Conservation (phyloP, 2,113 vertebrate genomes). For the Catharus minimus region DNA sequence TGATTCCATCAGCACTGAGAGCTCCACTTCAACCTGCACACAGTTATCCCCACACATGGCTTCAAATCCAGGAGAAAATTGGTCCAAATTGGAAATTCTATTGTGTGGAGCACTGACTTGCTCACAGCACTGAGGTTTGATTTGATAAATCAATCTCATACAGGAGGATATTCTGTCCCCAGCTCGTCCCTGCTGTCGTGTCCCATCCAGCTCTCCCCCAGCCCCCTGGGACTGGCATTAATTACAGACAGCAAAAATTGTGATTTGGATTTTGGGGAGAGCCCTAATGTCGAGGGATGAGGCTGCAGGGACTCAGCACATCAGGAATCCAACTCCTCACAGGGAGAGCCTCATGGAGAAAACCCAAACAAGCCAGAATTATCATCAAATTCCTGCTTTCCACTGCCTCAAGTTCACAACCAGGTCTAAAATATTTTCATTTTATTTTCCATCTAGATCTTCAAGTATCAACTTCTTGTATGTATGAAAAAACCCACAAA, state of each 20-base stretch:
- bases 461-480: not conserved
- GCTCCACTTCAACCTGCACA: not conserved
- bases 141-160: not conserved
- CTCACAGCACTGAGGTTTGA: not conserved
- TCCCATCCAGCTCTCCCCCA: not conserved
- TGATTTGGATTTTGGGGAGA: not conserved
- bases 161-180: not conserved
- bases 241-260: not conserved
- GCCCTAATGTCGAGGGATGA: not conserved
- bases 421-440: not conserved
- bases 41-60: not conserved
- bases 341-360: not conserved
- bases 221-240: not conserved
- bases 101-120: not conserved
- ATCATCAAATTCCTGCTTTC: not conserved
- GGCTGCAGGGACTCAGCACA: not conserved
- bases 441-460: not conserved
- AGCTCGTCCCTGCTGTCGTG: not conserved
- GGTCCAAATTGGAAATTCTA: not conserved
- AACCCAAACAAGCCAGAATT: not conserved
- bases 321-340: not conserved
- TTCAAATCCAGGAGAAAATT: not conserved
- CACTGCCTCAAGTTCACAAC: not conserved
- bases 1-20: not conserved
- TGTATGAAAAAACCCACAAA: not conserved